Conservation (phyloP, 2,888 invertebrate species). For the Aspidiotus destructor region DNA sequence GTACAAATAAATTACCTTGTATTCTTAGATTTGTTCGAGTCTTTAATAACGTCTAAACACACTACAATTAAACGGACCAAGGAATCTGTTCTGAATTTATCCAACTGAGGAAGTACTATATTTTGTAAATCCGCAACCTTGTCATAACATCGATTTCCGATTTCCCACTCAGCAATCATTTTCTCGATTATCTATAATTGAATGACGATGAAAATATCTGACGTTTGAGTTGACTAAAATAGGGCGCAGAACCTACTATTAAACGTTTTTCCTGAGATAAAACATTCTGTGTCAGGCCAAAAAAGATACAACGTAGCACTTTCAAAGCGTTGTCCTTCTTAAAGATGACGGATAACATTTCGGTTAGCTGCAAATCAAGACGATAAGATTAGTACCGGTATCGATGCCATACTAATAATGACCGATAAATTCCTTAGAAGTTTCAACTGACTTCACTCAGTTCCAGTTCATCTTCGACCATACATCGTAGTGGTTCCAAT, state of each 20-base stretch:
- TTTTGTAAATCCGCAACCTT: not conserved
- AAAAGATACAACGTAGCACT: slow-evolving; percentile 15
- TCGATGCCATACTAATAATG: not conserved
- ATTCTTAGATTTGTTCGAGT: slow-evolving; percentile 44
- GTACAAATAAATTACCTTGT: slow-evolving; percentile 40
- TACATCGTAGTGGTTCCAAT: slow-evolving; percentile 11
- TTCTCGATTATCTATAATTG: slow-evolving; percentile 15
- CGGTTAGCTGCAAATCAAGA: slow-evolving; percentile 11
- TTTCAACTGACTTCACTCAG: slow-evolving; percentile 12
- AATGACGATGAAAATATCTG: not conserved
- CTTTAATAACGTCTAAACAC: slow-evolving; percentile 48
- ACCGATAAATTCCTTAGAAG: not conserved
- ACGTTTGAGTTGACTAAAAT: not conserved
- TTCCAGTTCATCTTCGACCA: slow-evolving; percentile 23
- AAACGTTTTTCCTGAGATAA: slow-evolving; percentile 27
- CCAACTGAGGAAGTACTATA: slow-evolving; percentile 42
- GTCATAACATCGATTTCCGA: not conserved
- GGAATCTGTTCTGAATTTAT: slow-evolving; percentile 47
- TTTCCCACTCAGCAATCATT: slow-evolving; percentile 12
- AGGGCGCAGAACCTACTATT: not conserved
- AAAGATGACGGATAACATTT: slow-evolving; percentile 4
- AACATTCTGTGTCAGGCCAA: slow-evolving; percentile 17
- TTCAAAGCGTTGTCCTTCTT: not conserved
- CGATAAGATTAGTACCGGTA: not conserved
- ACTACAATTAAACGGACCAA: slow-evolving; percentile 49